These are phyloP conservation scores for Bombus confusus DNA, from an alignment of 1,140 invertebrate genomes.

Conservation along the genomic window DNA sequence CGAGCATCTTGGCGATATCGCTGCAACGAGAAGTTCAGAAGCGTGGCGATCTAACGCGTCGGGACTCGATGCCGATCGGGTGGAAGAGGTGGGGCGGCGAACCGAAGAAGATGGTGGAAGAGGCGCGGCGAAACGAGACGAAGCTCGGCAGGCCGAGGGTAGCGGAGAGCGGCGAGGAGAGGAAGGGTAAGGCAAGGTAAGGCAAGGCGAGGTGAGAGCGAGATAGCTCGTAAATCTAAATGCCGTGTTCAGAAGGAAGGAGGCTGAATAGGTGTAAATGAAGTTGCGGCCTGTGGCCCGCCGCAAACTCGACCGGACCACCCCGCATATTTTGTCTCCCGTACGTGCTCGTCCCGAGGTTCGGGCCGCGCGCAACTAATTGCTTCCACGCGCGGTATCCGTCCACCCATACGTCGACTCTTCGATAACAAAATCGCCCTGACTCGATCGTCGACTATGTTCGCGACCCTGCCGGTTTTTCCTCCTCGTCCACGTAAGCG, in stretches of 20 bases:
- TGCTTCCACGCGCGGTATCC: conserved; percentile 41
- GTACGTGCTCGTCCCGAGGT: conserved; percentile 34
- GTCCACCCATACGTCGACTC: neutral
- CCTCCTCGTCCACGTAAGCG: too few relatives aligned
- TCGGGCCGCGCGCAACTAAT: neutral
- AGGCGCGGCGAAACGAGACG: conserved; percentile 5
- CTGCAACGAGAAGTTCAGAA: neutral
- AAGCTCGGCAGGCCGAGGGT: neutral
- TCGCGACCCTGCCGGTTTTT: neutral
- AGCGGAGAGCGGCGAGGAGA: neutral
- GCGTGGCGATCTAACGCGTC: conserved; percentile 15
- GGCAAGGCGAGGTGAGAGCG: conserved; percentile 53
- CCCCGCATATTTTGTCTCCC: conserved; percentile 66
- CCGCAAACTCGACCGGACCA: conserved; percentile 70
- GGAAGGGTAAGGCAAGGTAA: neutral
- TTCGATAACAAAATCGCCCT: neutral
- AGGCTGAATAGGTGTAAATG: conserved; percentile 81
- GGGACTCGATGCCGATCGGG: conserved; percentile 19
- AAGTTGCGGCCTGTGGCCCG: conserved; percentile 76
- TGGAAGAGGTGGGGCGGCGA: conserved; percentile 15
- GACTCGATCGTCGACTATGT: neutral
- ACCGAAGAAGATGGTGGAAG: conserved; percentile 18
- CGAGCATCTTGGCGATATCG: neutral
- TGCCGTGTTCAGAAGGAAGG: conserved; percentile 61
- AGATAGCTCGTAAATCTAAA: conserved; percentile 79